Evolutionary conservation across 2,113 vertebrate species (phyloP), one percentile per base, ranked within the genome.

Genomic region (Sprattus sprattus): DNA sequence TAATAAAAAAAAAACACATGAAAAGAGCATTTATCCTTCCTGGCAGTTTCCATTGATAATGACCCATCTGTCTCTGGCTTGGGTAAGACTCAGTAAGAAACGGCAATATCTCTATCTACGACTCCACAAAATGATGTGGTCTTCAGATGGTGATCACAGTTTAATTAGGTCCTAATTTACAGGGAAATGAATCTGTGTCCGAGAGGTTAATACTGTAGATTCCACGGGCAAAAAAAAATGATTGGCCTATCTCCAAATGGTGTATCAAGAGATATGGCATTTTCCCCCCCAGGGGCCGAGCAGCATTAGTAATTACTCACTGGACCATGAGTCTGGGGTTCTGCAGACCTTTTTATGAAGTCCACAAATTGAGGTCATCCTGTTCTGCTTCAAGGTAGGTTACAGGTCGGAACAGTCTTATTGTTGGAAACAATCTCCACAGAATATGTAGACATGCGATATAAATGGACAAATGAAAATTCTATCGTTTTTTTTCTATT

Each of bases 81-180:
- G 71, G 71, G 28, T 32, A 44, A 78, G 71, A 18, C 71, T 78
- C 13, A 32, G 71, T 78, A 0, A 0, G 71, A 78, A 78, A 39
- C 71, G 71, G 32, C 71, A 39, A 78, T 78, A 78, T 78, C 39
- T 78, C 71, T 78, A 78, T 78, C 71, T 78, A 78, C 28, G 32
- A 44, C 71, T 78, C 15, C 28, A 3, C 71, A 78, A 78, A 78
- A 78, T 39, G 71, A 78, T 39, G 44, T 78, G 71, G 71, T 4
- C 8, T 83, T 75, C 87, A 89, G 85, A 92, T 87, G 89, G 91
- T 54, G 57, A 91, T 89, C 86, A 46, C 46, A 83, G 90, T 93
- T 89, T 93, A 94, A 94, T 94, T 93, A 92, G 91, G 80, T 87
- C 86, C 90, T 93, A 91, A 93, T 92, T 94, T 94, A 89, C 88